Evolutionary conservation across 2,113 vertebrate species (phyloP), one percentile per base, ranked within the genome.

Genomic region (Rhea pennata): DNA sequence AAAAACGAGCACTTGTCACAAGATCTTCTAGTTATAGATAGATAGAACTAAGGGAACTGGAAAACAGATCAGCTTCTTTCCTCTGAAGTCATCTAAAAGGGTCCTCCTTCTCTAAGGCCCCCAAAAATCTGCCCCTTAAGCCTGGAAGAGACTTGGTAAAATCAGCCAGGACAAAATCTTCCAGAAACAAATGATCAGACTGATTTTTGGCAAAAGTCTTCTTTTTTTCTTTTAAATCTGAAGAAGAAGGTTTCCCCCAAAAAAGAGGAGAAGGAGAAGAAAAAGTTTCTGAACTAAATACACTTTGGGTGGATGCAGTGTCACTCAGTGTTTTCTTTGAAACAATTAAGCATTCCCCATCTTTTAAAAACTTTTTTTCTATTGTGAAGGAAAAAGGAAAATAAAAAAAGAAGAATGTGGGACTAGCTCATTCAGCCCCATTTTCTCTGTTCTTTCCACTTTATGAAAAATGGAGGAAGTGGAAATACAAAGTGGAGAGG

Each of bases 231-330:
- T 19, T 31, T 46, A 69, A 65, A 70, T 22, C 33, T 78, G 48
- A 29, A 42, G 10, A 53, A 53, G 7, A 29, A 59, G 26, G 21
- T 23, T 79, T 42, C 31, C 33, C 85, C 64, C 31, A 58, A 51
- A 44, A 36, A 44, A 65, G 31, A 17, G 6, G 5, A 2, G 13
- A 0, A 0, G n/a, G 16, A 80, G 17, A 70, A 69, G 27, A 39
- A 81, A 62, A 44, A 2, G 1, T 13, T 58, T 66, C n/a, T 39
- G 29, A 92, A 14, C 17, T 53, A 17, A 59, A 78, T 36, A 15
- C 39, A 7, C 9, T 44, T 46, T 36, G 33, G 6, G 53, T n/a
- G 65, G 20, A 58, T 69, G 42, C 44, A 72, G 51, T 53, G 22
- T 53, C 51, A 53, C 51, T 53, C 51, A 23, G 51, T 53, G 23